Percentiles rank a stretch among this genome's conserved stretches.
Conservation (phyloP, 1,140 invertebrate genomes). For the Brachionus calyciflorus region DNA sequence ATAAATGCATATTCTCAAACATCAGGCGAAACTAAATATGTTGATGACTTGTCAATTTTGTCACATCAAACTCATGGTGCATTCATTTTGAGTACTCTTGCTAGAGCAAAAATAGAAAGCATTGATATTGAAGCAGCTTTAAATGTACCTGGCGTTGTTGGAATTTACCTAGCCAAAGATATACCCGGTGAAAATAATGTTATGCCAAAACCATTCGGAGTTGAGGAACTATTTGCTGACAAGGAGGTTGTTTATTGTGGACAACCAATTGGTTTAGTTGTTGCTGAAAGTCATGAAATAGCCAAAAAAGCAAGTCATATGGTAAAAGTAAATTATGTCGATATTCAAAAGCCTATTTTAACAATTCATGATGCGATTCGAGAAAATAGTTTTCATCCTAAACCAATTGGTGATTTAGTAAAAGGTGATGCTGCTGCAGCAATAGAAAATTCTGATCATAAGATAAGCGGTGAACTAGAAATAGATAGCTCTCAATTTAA, state of each 20-base stretch:
- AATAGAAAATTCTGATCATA: conserved; percentile 53
- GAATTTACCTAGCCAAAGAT: conserved; percentile 54
- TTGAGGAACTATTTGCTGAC: conserved; percentile 38
- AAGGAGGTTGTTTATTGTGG: conserved; percentile 61
- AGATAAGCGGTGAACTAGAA: conserved; percentile 71
- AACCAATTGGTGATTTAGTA: conserved; percentile 50
- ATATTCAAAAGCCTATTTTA: conserved; percentile 63
- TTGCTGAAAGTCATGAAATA: conserved; percentile 65
- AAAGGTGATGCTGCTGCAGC: conserved; percentile 40
- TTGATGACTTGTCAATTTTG: conserved; percentile 22
- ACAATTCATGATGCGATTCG: conserved; percentile 66
- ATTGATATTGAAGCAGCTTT: conserved; percentile 49
- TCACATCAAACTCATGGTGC: conserved; percentile 19
- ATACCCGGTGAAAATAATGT: conserved; percentile 55
- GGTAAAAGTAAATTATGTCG: conserved; percentile 67
- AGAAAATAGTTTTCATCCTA: conserved; percentile 55
- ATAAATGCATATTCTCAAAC: conserved; percentile 43
- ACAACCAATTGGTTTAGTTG: conserved; percentile 71
- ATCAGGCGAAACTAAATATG: conserved; percentile 30
- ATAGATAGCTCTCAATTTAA: conserved; percentile 85
- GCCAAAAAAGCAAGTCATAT: conserved; percentile 67
- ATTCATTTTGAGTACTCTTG: conserved; percentile 50
- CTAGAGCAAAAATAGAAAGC: conserved; percentile 53
- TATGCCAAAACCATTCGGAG: conserved; percentile 15
- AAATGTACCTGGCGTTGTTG: conserved; percentile 51